Percentiles rank a stretch among this genome's conserved stretches.
Evolutionary conservation across 2,888 invertebrate genomes (phyloP).

Genomic region (Acanthosepion esculentum): DNA sequence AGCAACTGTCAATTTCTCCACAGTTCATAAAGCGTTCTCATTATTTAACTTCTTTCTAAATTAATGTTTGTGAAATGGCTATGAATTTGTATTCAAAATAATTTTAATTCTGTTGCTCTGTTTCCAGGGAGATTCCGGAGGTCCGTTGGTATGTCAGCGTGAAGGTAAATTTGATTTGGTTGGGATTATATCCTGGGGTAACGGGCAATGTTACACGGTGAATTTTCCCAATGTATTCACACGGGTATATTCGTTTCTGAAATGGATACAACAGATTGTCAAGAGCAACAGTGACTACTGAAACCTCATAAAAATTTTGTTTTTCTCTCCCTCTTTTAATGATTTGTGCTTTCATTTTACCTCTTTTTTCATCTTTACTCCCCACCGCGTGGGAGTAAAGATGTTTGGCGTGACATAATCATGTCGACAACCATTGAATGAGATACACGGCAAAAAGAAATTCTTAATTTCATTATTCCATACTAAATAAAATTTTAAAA

Average conservation of each 20-base stretch:
- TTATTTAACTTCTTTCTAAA: too few relatives aligned
- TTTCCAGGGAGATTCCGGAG: constrained; percentile 39
- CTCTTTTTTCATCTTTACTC: neutral
- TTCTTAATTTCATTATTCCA: too few relatives aligned
- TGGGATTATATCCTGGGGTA: neutral
- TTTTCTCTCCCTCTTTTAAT: neutral
- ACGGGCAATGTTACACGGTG: neutral
- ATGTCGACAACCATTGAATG: too few relatives aligned
- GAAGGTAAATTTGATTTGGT: constrained; percentile 15
- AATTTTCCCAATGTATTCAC: constrained; percentile 24
- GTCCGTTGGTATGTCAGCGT: constrained; percentile 12
- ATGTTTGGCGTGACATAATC: too few relatives aligned
- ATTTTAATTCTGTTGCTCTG: neutral
- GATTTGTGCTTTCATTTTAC: neutral
- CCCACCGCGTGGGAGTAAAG: too few relatives aligned
- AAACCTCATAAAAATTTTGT: neutral
- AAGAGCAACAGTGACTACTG: neutral
- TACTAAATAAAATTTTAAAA: too few relatives aligned
- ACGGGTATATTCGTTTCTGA: neutral
- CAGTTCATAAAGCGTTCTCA: too few relatives aligned
- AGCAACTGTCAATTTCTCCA: too few relatives aligned
- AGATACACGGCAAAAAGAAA: too few relatives aligned
- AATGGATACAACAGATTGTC: neutral
- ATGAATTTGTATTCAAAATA: too few relatives aligned
- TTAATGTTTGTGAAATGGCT: too few relatives aligned